Evolutionary conservation across 92 coral and sea anemone genomes (phyloP).

Genomic region (Phenganax subtilis): DNA sequence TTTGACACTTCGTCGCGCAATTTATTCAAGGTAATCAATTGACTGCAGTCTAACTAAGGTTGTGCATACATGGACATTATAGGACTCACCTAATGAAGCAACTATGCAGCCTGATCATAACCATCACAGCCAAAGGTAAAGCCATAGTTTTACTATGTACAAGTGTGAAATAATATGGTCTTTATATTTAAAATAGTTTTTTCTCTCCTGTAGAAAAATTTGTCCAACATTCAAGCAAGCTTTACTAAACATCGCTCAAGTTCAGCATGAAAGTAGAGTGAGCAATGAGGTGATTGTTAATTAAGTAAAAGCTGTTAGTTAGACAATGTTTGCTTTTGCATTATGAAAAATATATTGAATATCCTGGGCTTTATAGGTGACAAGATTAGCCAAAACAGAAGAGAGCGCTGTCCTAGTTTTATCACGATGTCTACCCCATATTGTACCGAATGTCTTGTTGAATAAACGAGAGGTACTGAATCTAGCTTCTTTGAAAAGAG

Average conservation of each 20-base stretch:
- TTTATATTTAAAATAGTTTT: not conserved
- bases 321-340: not conserved
- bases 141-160: not conserved
- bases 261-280: slow-evolving; percentile 75
- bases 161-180: not conserved
- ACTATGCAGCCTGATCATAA: not conserved
- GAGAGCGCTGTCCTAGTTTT: slow-evolving; percentile 78
- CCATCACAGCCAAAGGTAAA: not conserved
- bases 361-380: slow-evolving; percentile 52
- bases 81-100: not conserved
- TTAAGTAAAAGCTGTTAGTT: no score
- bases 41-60: not conserved
- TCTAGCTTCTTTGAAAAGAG: not conserved
- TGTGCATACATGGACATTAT: not conserved
- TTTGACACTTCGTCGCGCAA: no score
- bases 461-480: slow-evolving; percentile 81
- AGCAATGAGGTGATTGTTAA: slow-evolving; percentile 70
- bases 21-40: not conserved
- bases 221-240: slow-evolving; percentile 84
- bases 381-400: slow-evolving; percentile 76
- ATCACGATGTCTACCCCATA: slow-evolving; percentile 92
- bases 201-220: slow-evolving; percentile 49
- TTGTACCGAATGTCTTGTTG: slow-evolving; percentile 85
- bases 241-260: slow-evolving; percentile 61
- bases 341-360: not conserved